Base-by-base conservation (phyloP, 2,888 invertebrate genomes). In the Anaspis maculata region DNA sequence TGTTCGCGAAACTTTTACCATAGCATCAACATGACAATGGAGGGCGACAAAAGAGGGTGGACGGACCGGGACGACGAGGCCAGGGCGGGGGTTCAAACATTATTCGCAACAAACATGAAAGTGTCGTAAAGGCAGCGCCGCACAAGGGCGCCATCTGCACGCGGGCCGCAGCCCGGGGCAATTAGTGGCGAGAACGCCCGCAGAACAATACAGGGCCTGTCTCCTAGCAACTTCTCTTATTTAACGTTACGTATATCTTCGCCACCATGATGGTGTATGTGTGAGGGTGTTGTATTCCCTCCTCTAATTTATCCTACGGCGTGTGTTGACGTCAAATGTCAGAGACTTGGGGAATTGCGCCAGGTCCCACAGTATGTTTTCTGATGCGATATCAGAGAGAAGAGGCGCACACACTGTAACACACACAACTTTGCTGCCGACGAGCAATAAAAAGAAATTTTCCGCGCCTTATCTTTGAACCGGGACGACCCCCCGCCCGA, bases 321-420 rank as follows among this genome's bases (percentile, higher is more conserved):
- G 48, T 54, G 52, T 56, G 58, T 57, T 53, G 57, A 54, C 57
- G 53, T 57, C 56, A 51, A 44, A 48, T 46, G 56, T 57, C 51
- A 46, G 53, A 52, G 56, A 52, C 55, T 57, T 44, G 47, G 61
- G 61, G 60, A 59, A 61, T 57, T 55, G 54, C 48, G 27, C 46
- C 37, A n/a, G 48, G 54, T 61, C 61, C 61, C 61, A 61, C 51
- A 46, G 55, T 60, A 61, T 61, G 61, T 61, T 61, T 61, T 54
- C 58, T 59, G 59, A 61, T 61, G 57, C 51, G 59, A 40, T 42
- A 41, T 34, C 28, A 22, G 27, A 13, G n/a, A n/a, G n/a, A n/a
- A n/a, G n/a, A n/a, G n/a, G n/a, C n/a, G n/a, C n/a, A n/a, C n/a
- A n/a, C n/a, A n/a, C n/a, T n/a, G n/a, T n/a, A n/a, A n/a, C n/a